Evolutionary conservation across 2,797 vertebrate genomes (phyloP), one percentile per base, ranked within the genome.

Genomic region (Mionectes olivaceus): DNA sequence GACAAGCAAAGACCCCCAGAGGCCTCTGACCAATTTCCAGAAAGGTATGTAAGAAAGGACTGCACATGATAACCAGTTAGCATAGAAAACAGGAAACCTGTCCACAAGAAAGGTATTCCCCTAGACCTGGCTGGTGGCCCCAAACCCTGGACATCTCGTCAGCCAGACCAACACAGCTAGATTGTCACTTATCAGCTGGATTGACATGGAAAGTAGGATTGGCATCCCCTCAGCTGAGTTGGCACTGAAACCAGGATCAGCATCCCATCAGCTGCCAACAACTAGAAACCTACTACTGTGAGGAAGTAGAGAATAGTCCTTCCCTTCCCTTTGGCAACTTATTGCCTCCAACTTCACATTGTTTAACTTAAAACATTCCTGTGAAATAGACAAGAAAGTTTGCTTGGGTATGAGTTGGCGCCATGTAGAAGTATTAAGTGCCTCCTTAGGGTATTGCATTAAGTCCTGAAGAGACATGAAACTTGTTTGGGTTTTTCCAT

Each of bases 31-130:
- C 3, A 7, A 15, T 69, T 63, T 76, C 13, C 28, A 44, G 23
- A 50, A 49, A 56, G 35, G 7, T 16, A 17, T 49, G 25, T 49
- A n/a, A 63, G 5, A 56, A 76, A 11, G 61, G 9, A 50, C 3
- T 25, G 33, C 4, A 3, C 6, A 18, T 6, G 13, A n/a, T 10
- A 14, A 44, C 4, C 10, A n/a, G 55, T 24, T 44, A n/a, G 4
- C 28, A 44, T 2, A 33, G 44, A 44, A 69, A 89, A 9, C 27
- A 76, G 28, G 49, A 49, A 63, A 63, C 1, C 7, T n/a, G 9
- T 22, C 19, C 2, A 1, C 55, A 21, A 18, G 55, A 75, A 61
- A 37, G 0, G 1, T n/a, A 28, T 9, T 3, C 3, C 35, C 7
- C 4, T 43, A 46, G 55, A 12, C 4, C 33, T 13, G 24, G 6